These are phyloP conservation scores for Leptosomus discolor DNA, from an alignment of 2,113 vertebrate species.

Conservation along the genomic window DNA sequence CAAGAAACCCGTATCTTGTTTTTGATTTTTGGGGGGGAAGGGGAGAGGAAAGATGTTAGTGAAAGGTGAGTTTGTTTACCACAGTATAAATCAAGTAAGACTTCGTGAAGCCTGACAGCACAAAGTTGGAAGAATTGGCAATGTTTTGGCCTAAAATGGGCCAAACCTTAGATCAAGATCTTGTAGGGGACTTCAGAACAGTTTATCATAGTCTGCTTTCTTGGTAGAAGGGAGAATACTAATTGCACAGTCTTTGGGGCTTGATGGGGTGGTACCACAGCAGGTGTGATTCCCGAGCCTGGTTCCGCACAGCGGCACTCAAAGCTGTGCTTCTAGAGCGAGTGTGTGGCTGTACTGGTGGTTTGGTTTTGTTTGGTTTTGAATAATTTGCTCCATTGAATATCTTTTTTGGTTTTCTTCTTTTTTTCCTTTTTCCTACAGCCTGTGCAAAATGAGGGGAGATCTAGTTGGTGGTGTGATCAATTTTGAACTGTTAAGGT, in stretches of 20 bases:
- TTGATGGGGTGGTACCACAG: neutral
- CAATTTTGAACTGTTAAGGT: neutral
- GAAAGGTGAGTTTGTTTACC: neutral
- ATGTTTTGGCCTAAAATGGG: neutral
- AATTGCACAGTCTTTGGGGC: neutral
- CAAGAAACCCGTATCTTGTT: neutral
- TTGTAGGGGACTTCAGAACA: neutral
- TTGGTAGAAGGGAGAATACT: neutral
- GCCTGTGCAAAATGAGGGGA: neutral
- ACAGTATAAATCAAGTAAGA: no score
- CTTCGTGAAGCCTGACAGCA: rapidly evolving
- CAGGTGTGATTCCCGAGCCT: neutral
- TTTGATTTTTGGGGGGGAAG: neutral
- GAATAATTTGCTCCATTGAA: neutral
- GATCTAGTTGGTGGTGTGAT: neutral
- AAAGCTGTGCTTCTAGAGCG: rapidly evolving
- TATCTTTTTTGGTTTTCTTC: rapidly evolving
- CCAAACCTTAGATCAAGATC: neutral
- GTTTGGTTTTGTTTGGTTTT: neutral
- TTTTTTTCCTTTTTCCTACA: neutral
- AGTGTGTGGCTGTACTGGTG: neutral
- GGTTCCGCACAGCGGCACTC: rapidly evolving
- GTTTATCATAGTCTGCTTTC: neutral
- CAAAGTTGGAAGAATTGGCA: neutral
- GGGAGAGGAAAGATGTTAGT: neutral